phyloP scores from a whole-genome alignment of 2,888 invertebrate genomes.

The Furcula furcula region DNA sequence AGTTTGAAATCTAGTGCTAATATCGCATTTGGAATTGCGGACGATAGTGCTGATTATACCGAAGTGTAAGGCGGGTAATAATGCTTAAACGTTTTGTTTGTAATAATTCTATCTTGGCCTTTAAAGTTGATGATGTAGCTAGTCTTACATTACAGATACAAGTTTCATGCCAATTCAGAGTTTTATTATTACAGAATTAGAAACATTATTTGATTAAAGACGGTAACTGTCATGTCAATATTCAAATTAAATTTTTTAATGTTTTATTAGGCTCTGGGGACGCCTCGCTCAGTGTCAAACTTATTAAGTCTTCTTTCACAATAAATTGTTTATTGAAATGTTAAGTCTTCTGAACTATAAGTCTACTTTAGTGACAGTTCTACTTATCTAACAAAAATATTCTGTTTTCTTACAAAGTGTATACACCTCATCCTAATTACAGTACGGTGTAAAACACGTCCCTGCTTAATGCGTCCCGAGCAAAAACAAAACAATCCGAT shows the following conservation, averaged over 20 bases:
- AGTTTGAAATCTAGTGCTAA: conserved; percentile 18
- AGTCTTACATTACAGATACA: not conserved
- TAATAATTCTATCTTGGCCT: not conserved
- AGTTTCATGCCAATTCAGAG: too few species aligned
- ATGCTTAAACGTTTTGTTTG: not conserved
- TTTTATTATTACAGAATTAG: too few species aligned
- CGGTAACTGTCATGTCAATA: too few species aligned
- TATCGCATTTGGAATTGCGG: conserved; percentile 12
- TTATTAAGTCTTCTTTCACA: too few species aligned
- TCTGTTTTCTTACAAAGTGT: not conserved
- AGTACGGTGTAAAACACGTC: conserved; percentile 42
- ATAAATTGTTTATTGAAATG: too few species aligned
- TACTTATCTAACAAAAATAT: too few species aligned
- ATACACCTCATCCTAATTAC: conserved; percentile 10
- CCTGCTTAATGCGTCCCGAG: conserved; percentile 62
- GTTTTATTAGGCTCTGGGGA: too few species aligned
- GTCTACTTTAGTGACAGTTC: too few species aligned
- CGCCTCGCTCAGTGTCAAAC: too few species aligned
- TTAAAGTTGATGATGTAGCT: not conserved
- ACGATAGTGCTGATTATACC: conserved; percentile 14
- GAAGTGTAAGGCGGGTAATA: conserved; percentile 13
- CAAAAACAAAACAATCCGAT: conserved; percentile 79
- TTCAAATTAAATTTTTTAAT: too few species aligned
- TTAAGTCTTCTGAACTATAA: too few species aligned
- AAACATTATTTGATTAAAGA: too few species aligned